Percentiles rank a stretch among this genome's conserved stretches.
phyloP scores from a whole-genome alignment of 1,140 invertebrate species.

The Neuroterus valhalla region DNA sequence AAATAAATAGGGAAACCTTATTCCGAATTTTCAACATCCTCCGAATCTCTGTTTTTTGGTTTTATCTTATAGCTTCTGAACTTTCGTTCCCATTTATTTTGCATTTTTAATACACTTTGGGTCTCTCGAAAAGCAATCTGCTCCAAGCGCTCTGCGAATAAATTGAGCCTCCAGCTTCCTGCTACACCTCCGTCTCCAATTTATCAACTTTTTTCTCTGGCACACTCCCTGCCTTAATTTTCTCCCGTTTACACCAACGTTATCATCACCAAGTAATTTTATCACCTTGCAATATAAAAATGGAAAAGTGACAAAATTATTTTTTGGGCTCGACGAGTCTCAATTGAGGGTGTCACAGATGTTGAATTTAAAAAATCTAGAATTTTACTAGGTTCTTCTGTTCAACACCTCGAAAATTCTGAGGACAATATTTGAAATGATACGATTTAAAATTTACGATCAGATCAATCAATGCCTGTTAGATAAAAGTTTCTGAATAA shows the following conservation, averaged over 20 bases:
- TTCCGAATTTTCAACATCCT: not conserved
- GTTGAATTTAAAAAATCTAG: too few relatives aligned
- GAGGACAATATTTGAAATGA: too few relatives aligned
- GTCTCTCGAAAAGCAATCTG: not conserved
- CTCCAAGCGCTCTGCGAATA: conserved; percentile 18
- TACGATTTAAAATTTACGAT: too few relatives aligned
- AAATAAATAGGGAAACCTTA: not conserved
- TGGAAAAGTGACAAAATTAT: not conserved
- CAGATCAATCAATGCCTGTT: too few relatives aligned
- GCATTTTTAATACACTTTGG: conserved; percentile 24
- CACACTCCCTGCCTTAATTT: conserved; percentile 1
- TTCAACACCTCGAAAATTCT: too few relatives aligned
- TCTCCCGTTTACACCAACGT: conserved; percentile 9
- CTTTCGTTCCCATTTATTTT: conserved; percentile 23
- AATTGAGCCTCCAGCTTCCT: conserved; percentile 11
- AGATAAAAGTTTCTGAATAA: too few relatives aligned
- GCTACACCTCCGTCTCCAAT: conserved; percentile 11
- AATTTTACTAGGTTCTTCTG: too few relatives aligned
- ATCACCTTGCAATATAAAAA: not conserved
- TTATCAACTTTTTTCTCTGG: conserved; percentile 8
- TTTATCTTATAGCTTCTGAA: not conserved
- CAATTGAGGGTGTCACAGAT: too few relatives aligned
- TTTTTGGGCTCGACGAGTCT: too few relatives aligned
- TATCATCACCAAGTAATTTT: conserved; percentile 8
- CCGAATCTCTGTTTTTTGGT: not conserved